Conservation (phyloP, 2,888 invertebrate species). For the Amblyteles armatorius region DNA sequence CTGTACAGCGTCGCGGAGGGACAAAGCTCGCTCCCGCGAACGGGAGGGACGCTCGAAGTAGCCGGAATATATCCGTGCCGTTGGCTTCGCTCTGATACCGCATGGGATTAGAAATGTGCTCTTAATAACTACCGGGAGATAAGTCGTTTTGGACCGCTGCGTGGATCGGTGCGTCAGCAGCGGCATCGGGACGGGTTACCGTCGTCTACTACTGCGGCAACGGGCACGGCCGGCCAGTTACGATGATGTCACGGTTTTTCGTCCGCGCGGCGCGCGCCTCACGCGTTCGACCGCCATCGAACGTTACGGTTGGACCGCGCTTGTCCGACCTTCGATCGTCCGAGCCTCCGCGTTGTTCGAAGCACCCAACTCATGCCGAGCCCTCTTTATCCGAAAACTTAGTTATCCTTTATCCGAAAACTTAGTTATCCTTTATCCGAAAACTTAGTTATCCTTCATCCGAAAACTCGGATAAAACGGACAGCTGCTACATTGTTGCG, state of each 20-base stretch:
- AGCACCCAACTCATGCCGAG: too few species aligned
- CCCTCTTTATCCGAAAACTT: too few species aligned
- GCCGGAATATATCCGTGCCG: conserved; percentile 33
- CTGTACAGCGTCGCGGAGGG: conserved; percentile 9
- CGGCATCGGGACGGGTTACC: conserved; percentile 9
- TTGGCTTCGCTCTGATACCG: conserved; percentile 53
- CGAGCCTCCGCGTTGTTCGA: too few species aligned
- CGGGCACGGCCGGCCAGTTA: conserved; percentile 38
- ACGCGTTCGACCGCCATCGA: background rate
- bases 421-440: too few species aligned
- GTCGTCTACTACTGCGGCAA: background rate
- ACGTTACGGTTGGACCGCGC: background rate
- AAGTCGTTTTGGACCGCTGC: conserved; percentile 43
- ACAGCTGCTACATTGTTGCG: too few species aligned
- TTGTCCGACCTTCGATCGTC: too few species aligned
- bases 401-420: too few species aligned
- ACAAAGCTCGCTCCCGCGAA: conserved; percentile 19
- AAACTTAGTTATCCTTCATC: too few species aligned
- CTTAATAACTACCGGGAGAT: conserved; percentile 32
- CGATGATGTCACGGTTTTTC: conserved; percentile 68
- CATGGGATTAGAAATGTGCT: conserved; percentile 53
- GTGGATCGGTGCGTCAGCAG: conserved; percentile 48
- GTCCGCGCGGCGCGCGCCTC: conserved; percentile 12
- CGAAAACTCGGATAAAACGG: too few species aligned
- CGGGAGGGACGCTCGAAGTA: conserved; percentile 2